These are phyloP conservation scores for Lepas anatifera DNA, from an alignment of 2,888 invertebrate genomes.

Conservation along the genomic window DNA sequence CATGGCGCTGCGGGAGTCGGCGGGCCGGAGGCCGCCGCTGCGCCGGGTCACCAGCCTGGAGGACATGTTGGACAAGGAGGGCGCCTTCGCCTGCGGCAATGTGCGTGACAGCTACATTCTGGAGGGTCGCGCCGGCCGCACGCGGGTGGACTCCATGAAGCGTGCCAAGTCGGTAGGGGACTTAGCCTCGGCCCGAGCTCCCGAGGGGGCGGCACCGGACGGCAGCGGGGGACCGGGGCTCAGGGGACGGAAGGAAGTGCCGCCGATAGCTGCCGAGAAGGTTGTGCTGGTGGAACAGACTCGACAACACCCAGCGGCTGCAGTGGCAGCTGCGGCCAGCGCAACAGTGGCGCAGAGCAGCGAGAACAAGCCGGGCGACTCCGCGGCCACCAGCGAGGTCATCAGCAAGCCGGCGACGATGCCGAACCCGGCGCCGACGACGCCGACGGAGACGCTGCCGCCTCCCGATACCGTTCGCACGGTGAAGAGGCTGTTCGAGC, in stretches of 20 bases:
- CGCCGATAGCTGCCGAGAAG: background rate
- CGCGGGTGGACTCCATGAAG: constrained; percentile 49
- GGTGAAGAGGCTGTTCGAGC: constrained; percentile 71
- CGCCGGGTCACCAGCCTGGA: constrained; percentile 73
- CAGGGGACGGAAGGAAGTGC: background rate
- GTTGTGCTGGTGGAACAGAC: constrained; percentile 12
- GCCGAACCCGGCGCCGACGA: constrained; percentile 12
- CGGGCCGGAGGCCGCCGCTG: constrained; percentile 44
- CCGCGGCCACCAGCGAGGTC: background rate
- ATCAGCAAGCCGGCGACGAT: constrained; percentile 6
- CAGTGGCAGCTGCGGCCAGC: no score
- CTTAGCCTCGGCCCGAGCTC: constrained; percentile 35
- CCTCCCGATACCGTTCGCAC: constrained; percentile 81
- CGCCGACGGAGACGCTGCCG: constrained; percentile 61
- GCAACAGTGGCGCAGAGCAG: no score
- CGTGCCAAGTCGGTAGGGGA: constrained; percentile 77
- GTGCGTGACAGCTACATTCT: constrained; percentile 31
- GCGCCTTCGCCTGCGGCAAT: constrained; percentile 1
- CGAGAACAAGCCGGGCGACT: no score
- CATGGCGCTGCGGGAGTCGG: constrained; percentile 64
- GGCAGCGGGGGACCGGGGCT: background rate
- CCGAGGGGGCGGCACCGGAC: background rate
- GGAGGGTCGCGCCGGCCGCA: constrained; percentile 22
- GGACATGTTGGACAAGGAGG: constrained; percentile 61
- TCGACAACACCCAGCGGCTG: constrained; percentile 4